A percentile compares a stretch with the other conserved stretches of the same genome.
phyloP scores from a whole-genome alignment of 2,888 invertebrate species.

The Phoenoteleia sp. region DNA sequence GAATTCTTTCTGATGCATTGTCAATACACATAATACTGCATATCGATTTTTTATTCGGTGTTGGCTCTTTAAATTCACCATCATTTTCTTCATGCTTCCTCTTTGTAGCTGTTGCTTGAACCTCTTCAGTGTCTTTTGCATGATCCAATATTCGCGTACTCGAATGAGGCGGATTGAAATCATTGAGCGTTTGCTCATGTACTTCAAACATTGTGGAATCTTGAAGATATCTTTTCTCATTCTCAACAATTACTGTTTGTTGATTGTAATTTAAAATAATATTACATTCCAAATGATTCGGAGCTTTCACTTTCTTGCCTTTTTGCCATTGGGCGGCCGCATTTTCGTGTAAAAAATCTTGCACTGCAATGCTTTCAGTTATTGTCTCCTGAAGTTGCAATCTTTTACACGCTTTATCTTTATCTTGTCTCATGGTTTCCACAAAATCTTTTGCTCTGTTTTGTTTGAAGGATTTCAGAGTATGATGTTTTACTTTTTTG shows the following conservation, averaged over 20 bases:
- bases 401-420: background rate
- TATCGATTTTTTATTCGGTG: no score
- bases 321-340: slow-evolving; percentile 9
- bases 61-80: no score
- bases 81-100: no score
- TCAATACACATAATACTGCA: no score
- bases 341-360: slow-evolving; percentile 1
- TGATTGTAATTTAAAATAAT: background rate
- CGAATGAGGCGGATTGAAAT: no score
- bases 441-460: slow-evolving; percentile 14
- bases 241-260: background rate
- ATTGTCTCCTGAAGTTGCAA: background rate
- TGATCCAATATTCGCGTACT: no score
- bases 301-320: slow-evolving; percentile 2
- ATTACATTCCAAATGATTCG: slow-evolving; percentile 13
- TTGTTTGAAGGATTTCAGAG: background rate
- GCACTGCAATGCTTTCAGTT: background rate
- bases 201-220: background rate
- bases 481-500: slow-evolving; percentile 5
- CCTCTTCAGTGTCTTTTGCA: no score
- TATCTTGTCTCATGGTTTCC: slow-evolving; percentile 6
- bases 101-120: no score
- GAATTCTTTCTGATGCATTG: no score
- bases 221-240: background rate
- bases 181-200: background rate